Percentiles rank a stretch among this genome's conserved stretches.
phyloP scores from a whole-genome alignment of 2,113 vertebrate genomes.

The Hydrolagus affinis region DNA sequence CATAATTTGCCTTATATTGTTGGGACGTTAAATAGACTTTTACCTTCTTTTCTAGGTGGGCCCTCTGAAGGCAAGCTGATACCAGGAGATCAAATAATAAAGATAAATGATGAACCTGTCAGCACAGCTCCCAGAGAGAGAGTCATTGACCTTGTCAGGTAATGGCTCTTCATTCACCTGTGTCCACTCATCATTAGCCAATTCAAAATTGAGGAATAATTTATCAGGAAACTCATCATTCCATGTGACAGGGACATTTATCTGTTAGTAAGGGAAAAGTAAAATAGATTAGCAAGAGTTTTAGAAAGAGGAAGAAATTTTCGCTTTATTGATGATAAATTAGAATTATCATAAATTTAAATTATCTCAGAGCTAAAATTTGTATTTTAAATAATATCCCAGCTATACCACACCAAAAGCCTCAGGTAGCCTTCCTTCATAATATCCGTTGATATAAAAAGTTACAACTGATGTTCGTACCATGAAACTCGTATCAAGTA shows the following conservation, averaged over 20 bases:
- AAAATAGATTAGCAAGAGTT: not conserved
- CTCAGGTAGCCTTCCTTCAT: not conserved
- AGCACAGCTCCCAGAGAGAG: conserved; percentile 84
- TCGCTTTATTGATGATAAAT: not conserved
- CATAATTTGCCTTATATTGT: not conserved
- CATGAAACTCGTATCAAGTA: not conserved
- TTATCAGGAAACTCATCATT: not conserved
- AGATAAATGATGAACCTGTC: conserved; percentile 96
- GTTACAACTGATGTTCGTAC: not conserved
- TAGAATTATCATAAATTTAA: conserved; percentile 12
- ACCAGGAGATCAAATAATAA: conserved; percentile 95
- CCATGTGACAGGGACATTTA: not conserved
- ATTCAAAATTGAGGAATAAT: not conserved
- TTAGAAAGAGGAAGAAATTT: not conserved
- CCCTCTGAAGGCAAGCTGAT: conserved; percentile 91
- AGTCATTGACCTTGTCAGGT: conserved; percentile 98
- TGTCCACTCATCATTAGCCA: conserved; percentile 18
- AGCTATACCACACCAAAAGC: not conserved
- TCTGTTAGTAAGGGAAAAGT: not conserved
- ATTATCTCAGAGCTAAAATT: not conserved
- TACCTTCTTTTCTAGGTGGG: conserved; percentile 65
- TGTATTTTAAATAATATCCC: not conserved
- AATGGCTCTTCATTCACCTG: conserved; percentile 36
- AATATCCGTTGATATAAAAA: not conserved
- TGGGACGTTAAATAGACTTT: conserved; percentile 37